These are phyloP conservation scores for Mythimna vitellina DNA, from an alignment of 2,888 invertebrate species.

Conservation along the genomic window DNA sequence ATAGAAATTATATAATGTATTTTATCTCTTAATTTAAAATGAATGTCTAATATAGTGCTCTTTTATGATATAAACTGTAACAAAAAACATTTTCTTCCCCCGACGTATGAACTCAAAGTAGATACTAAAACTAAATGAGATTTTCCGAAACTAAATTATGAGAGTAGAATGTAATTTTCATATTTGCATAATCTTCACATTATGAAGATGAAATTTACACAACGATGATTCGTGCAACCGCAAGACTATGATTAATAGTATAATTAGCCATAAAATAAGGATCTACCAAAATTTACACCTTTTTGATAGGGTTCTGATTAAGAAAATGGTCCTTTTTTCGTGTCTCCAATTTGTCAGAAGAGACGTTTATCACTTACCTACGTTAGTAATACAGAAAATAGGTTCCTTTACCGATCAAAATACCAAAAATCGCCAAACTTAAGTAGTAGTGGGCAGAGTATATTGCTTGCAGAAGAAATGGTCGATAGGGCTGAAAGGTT, in stretches of 20 bases:
- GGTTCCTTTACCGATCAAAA: too few species aligned
- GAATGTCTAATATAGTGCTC: constrained; percentile 19
- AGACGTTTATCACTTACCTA: not conserved
- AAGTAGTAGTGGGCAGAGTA: too few species aligned
- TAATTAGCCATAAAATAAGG: constrained; percentile 54
- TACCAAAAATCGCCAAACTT: too few species aligned
- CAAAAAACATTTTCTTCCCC: constrained; percentile 44
- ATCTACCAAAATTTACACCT: constrained; percentile 37
- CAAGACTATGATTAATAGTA: constrained; percentile 47
- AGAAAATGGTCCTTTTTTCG: constrained; percentile 10
- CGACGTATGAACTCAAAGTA: constrained; percentile 25
- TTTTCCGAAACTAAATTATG: constrained; percentile 59
- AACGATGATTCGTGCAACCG: constrained; percentile 48
- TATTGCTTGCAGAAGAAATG: too few species aligned
- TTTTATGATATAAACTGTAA: constrained; percentile 14
- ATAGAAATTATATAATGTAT: not conserved
- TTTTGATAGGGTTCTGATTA: not conserved
- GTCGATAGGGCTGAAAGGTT: too few species aligned
- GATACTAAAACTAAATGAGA: constrained; percentile 56
- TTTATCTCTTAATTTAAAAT: constrained; percentile 23
- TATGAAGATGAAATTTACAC: constrained; percentile 62
- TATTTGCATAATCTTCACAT: constrained; percentile 65
- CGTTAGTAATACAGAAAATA: not conserved
- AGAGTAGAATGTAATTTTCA: constrained; percentile 54
- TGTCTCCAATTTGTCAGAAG: not conserved